phyloP scores from a whole-genome alignment of 2,113 vertebrate species.

The Dunckerocampus dactyliophorus region DNA sequence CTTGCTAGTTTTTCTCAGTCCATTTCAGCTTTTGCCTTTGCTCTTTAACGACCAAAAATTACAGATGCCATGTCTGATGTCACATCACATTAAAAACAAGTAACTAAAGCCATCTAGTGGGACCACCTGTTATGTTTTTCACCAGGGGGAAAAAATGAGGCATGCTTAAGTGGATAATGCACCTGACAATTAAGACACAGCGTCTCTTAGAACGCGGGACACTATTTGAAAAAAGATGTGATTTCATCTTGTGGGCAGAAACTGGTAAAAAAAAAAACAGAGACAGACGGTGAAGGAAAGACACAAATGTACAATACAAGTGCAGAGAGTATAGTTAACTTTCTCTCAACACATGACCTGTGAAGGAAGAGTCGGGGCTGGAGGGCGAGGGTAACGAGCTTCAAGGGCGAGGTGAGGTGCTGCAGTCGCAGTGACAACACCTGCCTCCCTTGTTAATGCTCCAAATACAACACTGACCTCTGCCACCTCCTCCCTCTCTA shows the following conservation, averaged over 20 bases:
- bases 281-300: background rate
- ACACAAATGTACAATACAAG: background rate
- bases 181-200: no score
- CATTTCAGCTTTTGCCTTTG: no score
- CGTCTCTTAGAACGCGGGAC: no score
- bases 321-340: constrained; percentile 4
- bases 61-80: no score
- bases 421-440: constrained; percentile 36
- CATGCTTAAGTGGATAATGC: no score
- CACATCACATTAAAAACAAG: no score
- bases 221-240: no score
- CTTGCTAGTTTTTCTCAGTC: no score
- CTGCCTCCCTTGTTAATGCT: constrained; percentile 57
- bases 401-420: constrained; percentile 5
- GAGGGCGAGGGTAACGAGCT: constrained; percentile 43
- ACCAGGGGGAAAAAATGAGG: no score
- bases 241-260: background rate
- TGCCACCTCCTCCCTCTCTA: constrained; percentile 5
- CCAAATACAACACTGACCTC: constrained; percentile 37
- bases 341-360: constrained; percentile 28
- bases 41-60: no score
- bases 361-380: constrained; percentile 12
- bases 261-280: background rate
- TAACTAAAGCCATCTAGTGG: no score
- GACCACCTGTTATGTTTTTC: no score